phyloP scores from a whole-genome alignment of 2,888 invertebrate genomes.

The Leucoptera coffeella region DNA sequence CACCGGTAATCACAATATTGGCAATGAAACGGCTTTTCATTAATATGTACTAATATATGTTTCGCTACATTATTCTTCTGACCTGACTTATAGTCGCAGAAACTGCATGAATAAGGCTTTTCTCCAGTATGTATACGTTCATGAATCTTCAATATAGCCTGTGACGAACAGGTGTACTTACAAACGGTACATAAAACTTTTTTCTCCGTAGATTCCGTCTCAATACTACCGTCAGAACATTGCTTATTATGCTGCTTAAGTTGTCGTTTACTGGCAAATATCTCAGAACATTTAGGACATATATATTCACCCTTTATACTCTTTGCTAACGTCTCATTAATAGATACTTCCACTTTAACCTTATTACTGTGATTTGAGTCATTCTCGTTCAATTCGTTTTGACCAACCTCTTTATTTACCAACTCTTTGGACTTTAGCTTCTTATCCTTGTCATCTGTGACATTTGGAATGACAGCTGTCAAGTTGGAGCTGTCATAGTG shows the following conservation, averaged over 20 bases:
- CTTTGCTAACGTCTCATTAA: slow-evolving; percentile 1
- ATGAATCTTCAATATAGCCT: slow-evolving; percentile 44
- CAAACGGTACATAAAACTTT: slow-evolving; percentile 38
- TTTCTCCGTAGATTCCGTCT: slow-evolving; percentile 15
- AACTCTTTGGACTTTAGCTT: no score
- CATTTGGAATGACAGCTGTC: no score
- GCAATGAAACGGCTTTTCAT: slow-evolving; percentile 41
- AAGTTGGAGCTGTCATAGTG: slow-evolving; percentile 24
- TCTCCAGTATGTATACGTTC: slow-evolving; percentile 43
- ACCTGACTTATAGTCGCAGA: slow-evolving; percentile 44
- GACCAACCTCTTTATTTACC: no score
- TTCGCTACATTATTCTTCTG: slow-evolving; percentile 47
- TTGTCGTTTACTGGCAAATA: slow-evolving; percentile 28
- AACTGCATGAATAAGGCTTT: slow-evolving; percentile 39
- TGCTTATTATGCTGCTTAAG: slow-evolving; percentile 31
- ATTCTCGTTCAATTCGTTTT: no score
- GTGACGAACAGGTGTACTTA: slow-evolving; percentile 40
- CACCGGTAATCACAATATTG: slow-evolving; percentile 45
- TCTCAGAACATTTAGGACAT: slow-evolving; percentile 31
- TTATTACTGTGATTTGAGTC: no score
- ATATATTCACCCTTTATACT: slow-evolving; percentile 33
- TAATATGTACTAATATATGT: slow-evolving; percentile 46
- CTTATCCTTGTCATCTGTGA: no score
- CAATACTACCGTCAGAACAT: slow-evolving; percentile 15
- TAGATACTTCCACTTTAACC: no score